These are phyloP conservation scores for Neopelma chrysocephalum DNA, from an alignment of 2,797 vertebrate genomes.

Conservation along the genomic window DNA sequence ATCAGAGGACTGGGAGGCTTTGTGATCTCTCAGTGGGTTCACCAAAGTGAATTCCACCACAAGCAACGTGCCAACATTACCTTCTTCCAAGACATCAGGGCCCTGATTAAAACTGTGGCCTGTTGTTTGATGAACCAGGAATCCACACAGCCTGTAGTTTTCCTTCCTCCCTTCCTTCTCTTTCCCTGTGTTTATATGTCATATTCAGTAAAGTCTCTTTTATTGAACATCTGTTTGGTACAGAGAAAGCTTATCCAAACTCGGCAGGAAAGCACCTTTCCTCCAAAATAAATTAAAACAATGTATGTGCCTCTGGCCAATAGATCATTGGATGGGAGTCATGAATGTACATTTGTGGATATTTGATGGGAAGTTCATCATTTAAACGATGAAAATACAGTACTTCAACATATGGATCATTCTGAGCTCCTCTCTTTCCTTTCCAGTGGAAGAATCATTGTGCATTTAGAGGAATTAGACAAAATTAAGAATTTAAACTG, in stretches of 20 bases:
- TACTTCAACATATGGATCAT: slow-evolving; percentile 69
- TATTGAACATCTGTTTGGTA: slow-evolving; percentile 64
- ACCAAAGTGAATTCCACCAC: neutral
- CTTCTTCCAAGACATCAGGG: neutral
- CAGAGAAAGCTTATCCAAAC: slow-evolving; percentile 52
- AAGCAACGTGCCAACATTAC: accelerated
- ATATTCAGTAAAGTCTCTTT: slow-evolving; percentile 58
- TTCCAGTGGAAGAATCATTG: slow-evolving; percentile 59
- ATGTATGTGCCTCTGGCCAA: slow-evolving; percentile 70
- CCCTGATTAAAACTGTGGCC: neutral
- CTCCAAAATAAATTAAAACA: slow-evolving; percentile 73
- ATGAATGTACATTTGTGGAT: slow-evolving; percentile 57
- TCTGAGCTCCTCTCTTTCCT: slow-evolving; percentile 41
- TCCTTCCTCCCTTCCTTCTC: neutral
- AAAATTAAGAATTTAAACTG: slow-evolving; percentile 59
- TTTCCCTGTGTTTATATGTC: slow-evolving; percentile 26
- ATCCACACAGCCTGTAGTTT: slow-evolving; percentile 18
- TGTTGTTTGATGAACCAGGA: slow-evolving; percentile 19
- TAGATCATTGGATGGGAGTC: slow-evolving; percentile 67
- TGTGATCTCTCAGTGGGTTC: neutral
- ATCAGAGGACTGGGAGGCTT: neutral
- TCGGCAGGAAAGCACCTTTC: slow-evolving; percentile 69
- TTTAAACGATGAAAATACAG: slow-evolving; percentile 59
- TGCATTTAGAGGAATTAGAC: slow-evolving; percentile 51
- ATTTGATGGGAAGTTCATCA: slow-evolving; percentile 63